Base-by-base conservation (phyloP, 2,888 invertebrate species). In the Cepaea hortensis region DNA sequence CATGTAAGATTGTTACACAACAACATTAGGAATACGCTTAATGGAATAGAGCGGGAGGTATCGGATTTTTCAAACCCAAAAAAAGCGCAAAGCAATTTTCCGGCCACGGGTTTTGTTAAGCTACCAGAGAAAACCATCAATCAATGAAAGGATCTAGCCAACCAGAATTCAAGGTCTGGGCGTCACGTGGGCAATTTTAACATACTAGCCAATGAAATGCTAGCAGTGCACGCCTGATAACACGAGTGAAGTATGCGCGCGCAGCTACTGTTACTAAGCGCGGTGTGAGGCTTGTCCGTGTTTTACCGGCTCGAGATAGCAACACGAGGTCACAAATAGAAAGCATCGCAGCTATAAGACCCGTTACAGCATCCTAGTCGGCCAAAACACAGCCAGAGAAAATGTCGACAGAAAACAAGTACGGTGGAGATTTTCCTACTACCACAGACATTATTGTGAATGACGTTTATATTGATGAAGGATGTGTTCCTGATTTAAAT, bases 221-320 rank as follows among this genome's bases (percentile, higher is more conserved):
- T 7, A 6, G 13, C 61, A 15, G 73, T n/a, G 50, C 82, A 82
- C 82, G 72, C 50, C 72, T 55, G 23, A 35, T 9, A 55, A 4
- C 82, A 82, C 55, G 82, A 82, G 82, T 82, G 82, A 82, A 70
- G 73, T 35, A 61, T 81, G 81, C 82, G 82, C 73, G 72, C 72
- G 72, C 82, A 72, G 5, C 35, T 23, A 1, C 3, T 4, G 68
- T 48, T 55, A 55, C 55, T 55, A 6, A 55, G 55, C 55, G 55
- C 55, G 11, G 11, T 11, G 35, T 13, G 55, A 11, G 23, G 15
- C 70, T 81, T 50, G n/a, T 81, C 20, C 70, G 48, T 48, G n/a
- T 46, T 46, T 46, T 62, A 50, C 81, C 81, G 81, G 81, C 70
- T 20, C 9, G 48, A 65, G 75, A 75, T 7, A 50, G 55, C 20